Evolutionary conservation across 2,888 invertebrate species (phyloP).

Genomic region (Dexiosoma caninum): DNA sequence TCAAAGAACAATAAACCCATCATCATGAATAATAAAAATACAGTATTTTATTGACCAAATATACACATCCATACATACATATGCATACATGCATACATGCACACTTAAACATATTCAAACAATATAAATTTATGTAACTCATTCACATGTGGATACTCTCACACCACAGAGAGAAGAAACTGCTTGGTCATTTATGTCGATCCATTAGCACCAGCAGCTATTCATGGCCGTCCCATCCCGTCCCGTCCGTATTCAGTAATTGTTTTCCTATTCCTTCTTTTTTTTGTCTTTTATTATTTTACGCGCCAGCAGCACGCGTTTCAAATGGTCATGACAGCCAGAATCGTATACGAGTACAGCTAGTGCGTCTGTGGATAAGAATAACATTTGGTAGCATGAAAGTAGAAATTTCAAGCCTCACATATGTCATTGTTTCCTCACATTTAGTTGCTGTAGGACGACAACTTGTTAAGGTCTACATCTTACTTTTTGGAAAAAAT

Average conservation of each 20-base stretch:
- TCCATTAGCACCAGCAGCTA: slow-evolving; percentile 55
- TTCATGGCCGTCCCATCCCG: no score
- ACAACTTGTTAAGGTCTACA: slow-evolving; percentile 49
- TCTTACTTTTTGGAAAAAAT: slow-evolving; percentile 33
- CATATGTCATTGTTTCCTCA: slow-evolving; percentile 68
- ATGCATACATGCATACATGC: no score
- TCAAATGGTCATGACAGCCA: slow-evolving; percentile 56
- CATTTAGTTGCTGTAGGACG: slow-evolving; percentile 4
- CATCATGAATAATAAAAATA: slow-evolving; percentile 49
- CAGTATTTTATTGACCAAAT: slow-evolving; percentile 33
- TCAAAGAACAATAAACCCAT: slow-evolving; percentile 39
- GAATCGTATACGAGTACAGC: slow-evolving; percentile 17
- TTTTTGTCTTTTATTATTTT: slow-evolving; percentile 18
- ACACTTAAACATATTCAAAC: neutral
- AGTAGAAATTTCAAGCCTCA: slow-evolving; percentile 72
- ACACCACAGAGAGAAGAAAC: neutral
- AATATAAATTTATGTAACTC: neutral
- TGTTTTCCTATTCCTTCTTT: slow-evolving; percentile 11
- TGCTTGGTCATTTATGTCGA: slow-evolving; percentile 56
- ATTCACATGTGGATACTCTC: neutral
- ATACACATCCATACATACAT: no score
- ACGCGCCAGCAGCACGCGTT: slow-evolving; percentile 57
- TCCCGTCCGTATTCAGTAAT: slow-evolving; percentile 12
- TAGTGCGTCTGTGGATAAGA: neutral
- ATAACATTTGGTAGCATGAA: slow-evolving; percentile 70